Percentiles rank a stretch among this genome's conserved stretches.
Evolutionary conservation across 2,113 vertebrate species (phyloP).

Genomic region (Morone chrysops): DNA sequence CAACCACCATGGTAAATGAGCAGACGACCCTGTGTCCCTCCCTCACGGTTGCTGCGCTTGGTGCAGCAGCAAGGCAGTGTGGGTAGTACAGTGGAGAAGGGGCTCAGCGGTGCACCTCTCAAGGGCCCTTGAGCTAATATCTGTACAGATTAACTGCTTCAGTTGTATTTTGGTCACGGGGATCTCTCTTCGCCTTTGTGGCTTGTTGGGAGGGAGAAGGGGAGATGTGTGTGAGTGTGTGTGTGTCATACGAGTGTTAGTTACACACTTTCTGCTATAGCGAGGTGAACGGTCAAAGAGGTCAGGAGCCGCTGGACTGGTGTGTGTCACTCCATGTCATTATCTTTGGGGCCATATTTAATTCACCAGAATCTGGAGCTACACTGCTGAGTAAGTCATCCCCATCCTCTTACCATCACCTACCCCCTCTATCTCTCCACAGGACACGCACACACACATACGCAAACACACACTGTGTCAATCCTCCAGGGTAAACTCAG

Average conservation of each 20-base stretch:
- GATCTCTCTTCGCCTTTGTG: conserved; percentile 79
- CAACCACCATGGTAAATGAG: conserved; percentile 72
- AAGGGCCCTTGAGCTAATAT: conserved; percentile 85
- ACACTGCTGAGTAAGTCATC: conserved; percentile 79
- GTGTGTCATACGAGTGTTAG: conserved; percentile 30
- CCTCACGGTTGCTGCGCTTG: conserved; percentile 58
- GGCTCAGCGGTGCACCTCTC: conserved; percentile 75
- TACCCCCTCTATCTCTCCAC: conserved; percentile 50
- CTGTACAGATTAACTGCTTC: conserved; percentile 86
- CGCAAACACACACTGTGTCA: conserved; percentile 51
- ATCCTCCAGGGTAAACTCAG: conserved; percentile 83
- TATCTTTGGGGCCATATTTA: conserved; percentile 79
- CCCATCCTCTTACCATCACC: conserved; percentile 47
- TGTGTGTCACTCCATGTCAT: conserved; percentile 74
- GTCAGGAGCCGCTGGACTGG: conserved; percentile 59
- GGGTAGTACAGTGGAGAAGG: conserved; percentile 70
- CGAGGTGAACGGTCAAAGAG: conserved; percentile 36
- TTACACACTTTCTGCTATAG: conserved; percentile 33
- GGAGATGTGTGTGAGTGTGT: conserved; percentile 43
- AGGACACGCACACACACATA: conserved; percentile 56
- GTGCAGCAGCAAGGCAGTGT: conserved; percentile 68
- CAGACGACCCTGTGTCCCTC: conserved; percentile 72
- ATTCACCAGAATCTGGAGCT: conserved; percentile 75
- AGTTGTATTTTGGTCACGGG: conserved; percentile 85
- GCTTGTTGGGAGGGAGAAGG: conserved; percentile 61